phyloP scores from a whole-genome alignment of 2,888 invertebrate species.

The Chrysolina haemoptera region DNA sequence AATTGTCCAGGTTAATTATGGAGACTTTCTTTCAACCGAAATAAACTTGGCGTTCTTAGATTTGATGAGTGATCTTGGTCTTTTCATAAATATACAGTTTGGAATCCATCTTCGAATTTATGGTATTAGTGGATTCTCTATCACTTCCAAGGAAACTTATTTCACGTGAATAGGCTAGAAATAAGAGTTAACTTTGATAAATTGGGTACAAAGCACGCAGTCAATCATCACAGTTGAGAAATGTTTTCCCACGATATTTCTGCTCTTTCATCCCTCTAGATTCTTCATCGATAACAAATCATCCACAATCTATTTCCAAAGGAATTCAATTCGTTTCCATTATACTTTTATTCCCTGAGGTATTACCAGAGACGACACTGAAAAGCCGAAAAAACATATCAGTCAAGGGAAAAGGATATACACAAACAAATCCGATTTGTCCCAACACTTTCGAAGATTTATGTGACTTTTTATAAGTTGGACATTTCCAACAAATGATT shows the following conservation, averaged over 20 bases:
- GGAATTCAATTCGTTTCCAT: conserved; percentile 6
- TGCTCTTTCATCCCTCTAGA: neutral
- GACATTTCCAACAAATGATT: conserved; percentile 11
- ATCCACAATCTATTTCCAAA: conserved; percentile 1
- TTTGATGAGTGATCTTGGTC: too few species aligned
- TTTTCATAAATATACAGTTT: too few species aligned
- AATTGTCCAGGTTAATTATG: too few species aligned
- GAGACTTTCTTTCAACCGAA: too few species aligned
- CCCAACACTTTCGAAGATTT: conserved; percentile 21
- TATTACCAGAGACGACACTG: conserved; percentile 11
- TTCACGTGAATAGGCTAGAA: neutral
- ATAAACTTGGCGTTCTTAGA: too few species aligned
- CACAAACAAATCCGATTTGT: conserved; percentile 21
- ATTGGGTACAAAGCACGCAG: neutral
- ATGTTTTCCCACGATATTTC: neutral
- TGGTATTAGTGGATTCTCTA: too few species aligned
- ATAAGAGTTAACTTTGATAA: too few species aligned
- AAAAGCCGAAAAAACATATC: conserved; percentile 12
- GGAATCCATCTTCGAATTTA: too few species aligned
- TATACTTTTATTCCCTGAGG: conserved; percentile 3
- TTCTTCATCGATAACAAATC: conserved; percentile 1
- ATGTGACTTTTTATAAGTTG: conserved; percentile 22
- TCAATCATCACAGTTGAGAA: neutral
- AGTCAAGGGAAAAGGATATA: conserved; percentile 14
- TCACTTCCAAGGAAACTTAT: neutral